Percentiles rank a stretch among this genome's conserved stretches.
These are phyloP conservation scores for Acanthococcus lagerstroemiae DNA, from an alignment of 2,888 invertebrate genomes.

Conservation along the genomic window DNA sequence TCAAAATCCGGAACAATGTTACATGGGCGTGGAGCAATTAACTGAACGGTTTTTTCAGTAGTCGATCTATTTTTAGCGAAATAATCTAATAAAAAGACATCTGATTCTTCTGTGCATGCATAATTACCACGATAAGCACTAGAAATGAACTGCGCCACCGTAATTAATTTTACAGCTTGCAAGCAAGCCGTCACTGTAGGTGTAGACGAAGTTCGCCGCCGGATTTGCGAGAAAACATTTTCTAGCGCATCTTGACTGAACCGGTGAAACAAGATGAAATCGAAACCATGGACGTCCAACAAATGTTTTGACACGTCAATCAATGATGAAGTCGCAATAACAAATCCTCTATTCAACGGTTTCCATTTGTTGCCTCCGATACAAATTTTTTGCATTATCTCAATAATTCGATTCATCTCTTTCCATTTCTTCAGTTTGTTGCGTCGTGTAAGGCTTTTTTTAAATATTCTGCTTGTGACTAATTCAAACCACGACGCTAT, in stretches of 20 bases:
- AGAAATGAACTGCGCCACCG: not conserved
- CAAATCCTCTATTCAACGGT: not conserved
- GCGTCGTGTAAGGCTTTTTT: not conserved
- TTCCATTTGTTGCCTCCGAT: not conserved
- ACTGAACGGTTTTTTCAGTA: not conserved
- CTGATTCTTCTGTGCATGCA: not conserved
- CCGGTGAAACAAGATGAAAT: not conserved
- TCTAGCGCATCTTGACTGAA: not conserved
- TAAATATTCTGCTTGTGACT: not conserved
- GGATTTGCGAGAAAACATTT: not conserved
- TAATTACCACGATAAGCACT: not conserved
- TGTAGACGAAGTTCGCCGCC: not conserved
- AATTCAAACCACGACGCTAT: constrained; percentile 4
- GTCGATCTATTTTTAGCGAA: not conserved
- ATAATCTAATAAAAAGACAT: not conserved
- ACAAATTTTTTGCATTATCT: not conserved
- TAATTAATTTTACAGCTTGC: not conserved
- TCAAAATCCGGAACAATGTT: not conserved
- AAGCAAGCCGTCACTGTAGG: not conserved
- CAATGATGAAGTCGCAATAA: not conserved
- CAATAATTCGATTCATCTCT: too few species aligned
- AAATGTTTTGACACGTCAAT: not conserved
- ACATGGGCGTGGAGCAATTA: not conserved
- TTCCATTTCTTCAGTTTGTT: too few species aligned
- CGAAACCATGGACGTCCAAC: not conserved